Percentiles rank a stretch among this genome's conserved stretches.
Conservation (phyloP, 2,113 vertebrate genomes). For the Psophia crepitans region DNA sequence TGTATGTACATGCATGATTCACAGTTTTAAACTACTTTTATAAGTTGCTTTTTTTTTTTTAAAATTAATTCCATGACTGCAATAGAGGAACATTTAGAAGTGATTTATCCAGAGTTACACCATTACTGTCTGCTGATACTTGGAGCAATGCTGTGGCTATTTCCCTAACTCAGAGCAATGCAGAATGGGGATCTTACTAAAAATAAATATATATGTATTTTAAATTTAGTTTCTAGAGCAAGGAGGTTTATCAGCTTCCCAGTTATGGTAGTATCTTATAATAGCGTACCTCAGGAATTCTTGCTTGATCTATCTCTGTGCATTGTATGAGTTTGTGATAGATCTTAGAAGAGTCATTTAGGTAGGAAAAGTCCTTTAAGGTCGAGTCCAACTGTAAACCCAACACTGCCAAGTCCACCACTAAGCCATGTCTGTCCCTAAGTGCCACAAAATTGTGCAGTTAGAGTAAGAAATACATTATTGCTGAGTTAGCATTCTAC, state of each 20-base stretch:
- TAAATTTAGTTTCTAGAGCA: not conserved
- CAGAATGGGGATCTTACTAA: not conserved
- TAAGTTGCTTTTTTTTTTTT: not conserved
- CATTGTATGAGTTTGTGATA: not conserved
- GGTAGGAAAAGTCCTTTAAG: not conserved
- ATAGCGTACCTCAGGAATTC: not conserved
- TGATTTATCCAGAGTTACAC: not conserved
- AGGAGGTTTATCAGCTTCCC: not conserved
- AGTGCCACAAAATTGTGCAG: not conserved
- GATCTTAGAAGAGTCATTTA: not conserved
- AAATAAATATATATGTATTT: not conserved
- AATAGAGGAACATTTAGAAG: not conserved
- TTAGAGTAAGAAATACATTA: not conserved
- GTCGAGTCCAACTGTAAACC: not conserved
- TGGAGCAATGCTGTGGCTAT: not conserved
- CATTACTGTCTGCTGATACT: not conserved
- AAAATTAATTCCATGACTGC: not conserved
- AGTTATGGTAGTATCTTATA: not conserved
- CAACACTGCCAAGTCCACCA: not conserved
- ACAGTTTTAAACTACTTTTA: not conserved
- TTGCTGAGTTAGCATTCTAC: not conserved
- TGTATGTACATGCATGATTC: not conserved
- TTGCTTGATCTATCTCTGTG: not conserved
- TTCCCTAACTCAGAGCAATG: not conserved
- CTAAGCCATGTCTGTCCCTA: not conserved